phyloP scores from a whole-genome alignment of 2,888 invertebrate species.

The Dexiosoma caninum region DNA sequence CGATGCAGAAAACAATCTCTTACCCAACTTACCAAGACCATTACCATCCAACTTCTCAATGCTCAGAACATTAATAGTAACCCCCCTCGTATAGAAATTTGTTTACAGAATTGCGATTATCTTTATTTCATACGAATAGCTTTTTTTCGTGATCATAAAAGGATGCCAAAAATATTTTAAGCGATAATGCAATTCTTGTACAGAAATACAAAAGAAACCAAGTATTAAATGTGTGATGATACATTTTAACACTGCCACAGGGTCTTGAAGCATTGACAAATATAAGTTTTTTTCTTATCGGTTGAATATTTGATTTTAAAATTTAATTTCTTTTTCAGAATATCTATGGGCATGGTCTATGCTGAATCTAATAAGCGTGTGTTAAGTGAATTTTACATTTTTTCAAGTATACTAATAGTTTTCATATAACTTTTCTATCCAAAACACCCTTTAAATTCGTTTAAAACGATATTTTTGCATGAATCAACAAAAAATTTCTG shows the following conservation, averaged over 20 bases:
- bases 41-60: not conserved
- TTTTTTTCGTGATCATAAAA: slow-evolving; percentile 70
- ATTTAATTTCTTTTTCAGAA: too few relatives aligned
- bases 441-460: slow-evolving; percentile 14
- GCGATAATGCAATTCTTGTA: slow-evolving; percentile 30
- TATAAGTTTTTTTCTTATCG: not conserved
- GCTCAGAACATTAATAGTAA: not conserved
- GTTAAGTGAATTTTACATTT: too few relatives aligned
- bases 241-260: slow-evolving; percentile 31
- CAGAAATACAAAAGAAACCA: not conserved
- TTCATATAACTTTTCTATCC: not conserved
- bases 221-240: slow-evolving; percentile 27
- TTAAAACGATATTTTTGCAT: slow-evolving; percentile 4
- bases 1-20: too few relatives aligned
- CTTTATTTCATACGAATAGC: slow-evolving; percentile 26
- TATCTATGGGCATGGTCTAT: too few relatives aligned
- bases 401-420: too few relatives aligned
- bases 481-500: slow-evolving; percentile 6
- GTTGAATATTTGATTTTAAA: too few relatives aligned
- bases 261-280: not conserved
- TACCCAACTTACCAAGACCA: too few relatives aligned
- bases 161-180: slow-evolving; percentile 69
- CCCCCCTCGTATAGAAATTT: not conserved
- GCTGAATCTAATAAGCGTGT: too few relatives aligned
- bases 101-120: not conserved